These are phyloP conservation scores for Megalopta genalis DNA, from an alignment of 1,140 invertebrate species.

Conservation along the genomic window DNA sequence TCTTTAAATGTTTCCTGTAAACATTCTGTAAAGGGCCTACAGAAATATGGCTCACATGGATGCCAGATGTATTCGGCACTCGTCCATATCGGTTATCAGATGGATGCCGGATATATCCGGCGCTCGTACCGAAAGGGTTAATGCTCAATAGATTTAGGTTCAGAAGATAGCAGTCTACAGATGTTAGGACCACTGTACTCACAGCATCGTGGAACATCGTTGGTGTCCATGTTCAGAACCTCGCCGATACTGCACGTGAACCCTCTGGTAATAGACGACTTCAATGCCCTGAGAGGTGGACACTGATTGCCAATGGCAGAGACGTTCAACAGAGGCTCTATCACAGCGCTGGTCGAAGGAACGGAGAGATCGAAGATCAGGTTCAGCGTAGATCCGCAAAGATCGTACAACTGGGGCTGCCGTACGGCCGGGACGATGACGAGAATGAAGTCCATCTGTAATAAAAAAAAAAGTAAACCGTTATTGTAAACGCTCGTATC, in stretches of 20 bases:
- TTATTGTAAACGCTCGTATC: too few species aligned
- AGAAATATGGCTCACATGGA: too few species aligned
- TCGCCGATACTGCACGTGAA: constrained; percentile 96
- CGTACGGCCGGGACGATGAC: constrained; percentile 92
- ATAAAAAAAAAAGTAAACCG: not conserved
- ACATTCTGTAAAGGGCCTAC: too few species aligned
- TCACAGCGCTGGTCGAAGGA: constrained; percentile 93
- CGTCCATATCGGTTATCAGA: too few species aligned
- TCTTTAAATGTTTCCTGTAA: too few species aligned
- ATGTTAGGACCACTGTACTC: constrained; percentile 76
- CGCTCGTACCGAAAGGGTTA: too few species aligned
- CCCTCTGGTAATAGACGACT: constrained; percentile 91
- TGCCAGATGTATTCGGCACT: too few species aligned
- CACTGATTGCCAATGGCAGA: constrained; percentile 94
- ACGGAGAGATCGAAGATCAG: constrained; percentile 96
- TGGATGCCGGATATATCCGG: too few species aligned
- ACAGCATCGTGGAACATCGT: constrained; percentile 95
- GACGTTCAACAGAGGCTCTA: constrained; percentile 93
- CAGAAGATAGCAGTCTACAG: too few species aligned
- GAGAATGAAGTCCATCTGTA: constrained; percentile 90
- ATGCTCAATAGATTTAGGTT: too few species aligned
- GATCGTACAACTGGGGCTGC: constrained; percentile 94
- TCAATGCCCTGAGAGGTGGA: constrained; percentile 91
- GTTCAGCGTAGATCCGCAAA: constrained; percentile 95
- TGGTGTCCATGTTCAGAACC: constrained; percentile 94